Percentiles rank a stretch among this genome's conserved stretches.
These are phyloP conservation scores for Pycnonotus jocosus DNA, from an alignment of 2,113 vertebrate genomes.

Conservation along the genomic window DNA sequence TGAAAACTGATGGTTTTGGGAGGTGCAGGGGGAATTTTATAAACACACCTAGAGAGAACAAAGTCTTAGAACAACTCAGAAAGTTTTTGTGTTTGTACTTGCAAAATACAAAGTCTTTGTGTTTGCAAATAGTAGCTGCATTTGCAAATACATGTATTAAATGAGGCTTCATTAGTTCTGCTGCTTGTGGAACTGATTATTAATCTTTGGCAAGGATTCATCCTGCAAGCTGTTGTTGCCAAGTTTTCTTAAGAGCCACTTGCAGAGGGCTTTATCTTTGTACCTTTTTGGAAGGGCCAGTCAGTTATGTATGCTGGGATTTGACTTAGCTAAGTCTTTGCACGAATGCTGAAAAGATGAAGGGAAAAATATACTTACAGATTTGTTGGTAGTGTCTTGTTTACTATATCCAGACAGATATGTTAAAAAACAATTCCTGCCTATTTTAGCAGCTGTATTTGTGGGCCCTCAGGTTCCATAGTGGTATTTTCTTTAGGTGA, in stretches of 20 bases:
- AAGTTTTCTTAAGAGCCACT: slow-evolving; percentile 19
- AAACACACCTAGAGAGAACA: not conserved
- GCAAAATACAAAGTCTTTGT: not conserved
- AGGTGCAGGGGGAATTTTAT: not conserved
- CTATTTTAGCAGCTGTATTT: not conserved
- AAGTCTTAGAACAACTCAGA: not conserved
- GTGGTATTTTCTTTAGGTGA: not conserved
- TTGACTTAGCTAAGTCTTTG: slow-evolving; percentile 2
- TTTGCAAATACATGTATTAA: not conserved
- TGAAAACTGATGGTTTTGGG: not conserved
- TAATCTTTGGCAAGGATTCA: slow-evolving; percentile 35
- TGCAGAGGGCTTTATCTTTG: slow-evolving; percentile 13
- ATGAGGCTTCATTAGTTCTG: slow-evolving; percentile 7
- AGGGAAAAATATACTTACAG: not conserved
- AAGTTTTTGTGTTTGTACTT: not conserved
- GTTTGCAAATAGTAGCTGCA: not conserved
- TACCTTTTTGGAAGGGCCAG: not conserved
- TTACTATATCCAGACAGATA: not conserved
- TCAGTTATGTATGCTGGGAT: not conserved
- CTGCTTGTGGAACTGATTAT: slow-evolving; percentile 7
- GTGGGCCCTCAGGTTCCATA: not conserved
- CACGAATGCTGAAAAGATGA: not conserved
- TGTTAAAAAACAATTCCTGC: not conserved
- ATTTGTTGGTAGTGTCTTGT: not conserved
- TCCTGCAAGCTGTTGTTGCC: not conserved